Evolutionary conservation across 2,797 vertebrate species (phyloP).

Genomic region (Eutrigla gurnardus): DNA sequence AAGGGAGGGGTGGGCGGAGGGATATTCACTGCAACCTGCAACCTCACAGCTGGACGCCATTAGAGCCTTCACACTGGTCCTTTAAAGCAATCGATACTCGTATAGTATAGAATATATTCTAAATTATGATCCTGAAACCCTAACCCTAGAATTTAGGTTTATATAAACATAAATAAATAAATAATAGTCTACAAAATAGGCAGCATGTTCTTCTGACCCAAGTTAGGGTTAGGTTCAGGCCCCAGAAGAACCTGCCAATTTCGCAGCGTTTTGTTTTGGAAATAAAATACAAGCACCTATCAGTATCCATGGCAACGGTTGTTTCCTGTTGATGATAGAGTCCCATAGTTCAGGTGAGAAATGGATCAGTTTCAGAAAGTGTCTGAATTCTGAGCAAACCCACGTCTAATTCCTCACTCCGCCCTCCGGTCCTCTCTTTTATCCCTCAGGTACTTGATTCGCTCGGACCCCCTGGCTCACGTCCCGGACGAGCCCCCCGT

Average conservation of each 20-base stretch:
- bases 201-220: too few species aligned
- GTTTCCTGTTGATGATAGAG: constrained; percentile 8
- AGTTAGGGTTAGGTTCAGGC: background rate
- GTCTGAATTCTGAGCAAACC: background rate
- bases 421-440: background rate
- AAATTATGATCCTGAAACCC: too few species aligned
- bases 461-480: constrained; percentile 93
- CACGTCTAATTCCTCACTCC: background rate
- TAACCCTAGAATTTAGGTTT: too few species aligned
- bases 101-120: too few species aligned
- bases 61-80: too few species aligned
- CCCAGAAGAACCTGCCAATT: background rate
- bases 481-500: constrained; percentile 87
- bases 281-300: background rate
- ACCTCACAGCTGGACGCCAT: too few species aligned
- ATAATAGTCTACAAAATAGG: too few species aligned
- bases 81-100: too few species aligned
- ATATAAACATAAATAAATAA: too few species aligned
- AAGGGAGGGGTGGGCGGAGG: too few species aligned
- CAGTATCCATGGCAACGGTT: constrained; percentile 20
- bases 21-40: too few species aligned
- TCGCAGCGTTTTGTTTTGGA: background rate
- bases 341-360: constrained; percentile 5
- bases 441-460: constrained; percentile 89
- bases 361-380: background rate